Conservation (phyloP, 2,888 invertebrate species). For the Ceraclea dissimilis region DNA sequence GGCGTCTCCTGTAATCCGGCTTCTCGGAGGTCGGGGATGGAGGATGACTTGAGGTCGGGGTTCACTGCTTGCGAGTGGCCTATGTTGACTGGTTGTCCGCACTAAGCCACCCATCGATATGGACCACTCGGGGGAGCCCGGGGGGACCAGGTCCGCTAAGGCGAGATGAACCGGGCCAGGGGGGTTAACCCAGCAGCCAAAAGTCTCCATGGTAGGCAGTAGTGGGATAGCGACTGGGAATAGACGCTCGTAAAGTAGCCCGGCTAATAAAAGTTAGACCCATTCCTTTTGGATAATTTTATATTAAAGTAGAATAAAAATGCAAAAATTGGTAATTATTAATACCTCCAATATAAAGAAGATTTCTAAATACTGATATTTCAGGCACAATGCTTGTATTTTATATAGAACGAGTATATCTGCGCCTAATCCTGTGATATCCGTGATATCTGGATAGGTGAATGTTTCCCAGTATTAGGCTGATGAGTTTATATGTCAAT, state of each 20-base stretch:
- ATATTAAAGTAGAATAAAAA: no score
- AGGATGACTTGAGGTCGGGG: slow-evolving; percentile 79
- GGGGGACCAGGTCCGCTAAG: slow-evolving; percentile 86
- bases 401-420: no score
- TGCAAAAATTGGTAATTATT: no score
- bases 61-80: slow-evolving; percentile 53
- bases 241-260: slow-evolving; percentile 78
- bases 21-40: slow-evolving; percentile 72
- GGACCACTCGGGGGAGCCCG: slow-evolving; percentile 79
- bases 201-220: slow-evolving; percentile 98
- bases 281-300: no score
- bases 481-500: no score
- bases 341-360: no score
- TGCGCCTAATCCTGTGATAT: no score
- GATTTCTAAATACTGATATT: no score
- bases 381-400: no score
- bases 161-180: slow-evolving; percentile 98
- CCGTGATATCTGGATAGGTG: no score
- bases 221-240: slow-evolving; percentile 98
- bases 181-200: slow-evolving; percentile 99
- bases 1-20: slow-evolving; percentile 90
- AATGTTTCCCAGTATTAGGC: no score
- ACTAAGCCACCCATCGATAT: slow-evolving; percentile 98
- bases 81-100: slow-evolving; percentile 90
- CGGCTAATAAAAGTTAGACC: no score